Percentiles rank a stretch among this genome's conserved stretches.
Conservation (phyloP, 2,797 vertebrate genomes). For the Poeciliopsis turneri region DNA sequence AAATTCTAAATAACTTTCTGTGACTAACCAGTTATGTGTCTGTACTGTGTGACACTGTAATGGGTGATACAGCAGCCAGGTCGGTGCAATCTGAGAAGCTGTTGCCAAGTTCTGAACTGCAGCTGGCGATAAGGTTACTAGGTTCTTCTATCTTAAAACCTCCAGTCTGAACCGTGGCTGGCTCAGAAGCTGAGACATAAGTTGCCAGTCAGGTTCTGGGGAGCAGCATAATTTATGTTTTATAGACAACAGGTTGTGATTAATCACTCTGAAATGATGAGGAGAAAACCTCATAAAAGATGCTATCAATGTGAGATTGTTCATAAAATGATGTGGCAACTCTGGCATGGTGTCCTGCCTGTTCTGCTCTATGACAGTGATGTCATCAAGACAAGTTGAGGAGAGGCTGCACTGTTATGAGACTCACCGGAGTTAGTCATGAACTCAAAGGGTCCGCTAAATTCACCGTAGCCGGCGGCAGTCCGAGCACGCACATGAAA, state of each 20-base stretch:
- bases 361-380: neutral
- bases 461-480: constrained; percentile 94
- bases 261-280: constrained; percentile 41
- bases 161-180: constrained; percentile 23
- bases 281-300: constrained; percentile 45
- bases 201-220: constrained; percentile 46
- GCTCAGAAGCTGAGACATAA: constrained; percentile 33
- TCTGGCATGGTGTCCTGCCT: neutral
- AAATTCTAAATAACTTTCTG: constrained; percentile 15
- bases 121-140: neutral
- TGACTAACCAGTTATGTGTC: constrained; percentile 11
- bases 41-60: neutral
- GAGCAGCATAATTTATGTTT: constrained; percentile 50
- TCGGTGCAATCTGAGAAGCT: neutral
- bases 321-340: neutral
- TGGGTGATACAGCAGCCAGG: constrained; percentile 3
- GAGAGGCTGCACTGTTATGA: neutral
- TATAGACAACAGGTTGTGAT: constrained; percentile 49
- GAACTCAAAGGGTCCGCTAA: constrained; percentile 94
- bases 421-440: constrained; percentile 95
- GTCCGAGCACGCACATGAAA: constrained; percentile 97
- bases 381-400: constrained; percentile 9
- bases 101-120: neutral
- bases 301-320: constrained; percentile 37
- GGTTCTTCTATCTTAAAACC: neutral